phyloP scores from a whole-genome alignment of 2,888 invertebrate species.

The Drosophila recens region DNA sequence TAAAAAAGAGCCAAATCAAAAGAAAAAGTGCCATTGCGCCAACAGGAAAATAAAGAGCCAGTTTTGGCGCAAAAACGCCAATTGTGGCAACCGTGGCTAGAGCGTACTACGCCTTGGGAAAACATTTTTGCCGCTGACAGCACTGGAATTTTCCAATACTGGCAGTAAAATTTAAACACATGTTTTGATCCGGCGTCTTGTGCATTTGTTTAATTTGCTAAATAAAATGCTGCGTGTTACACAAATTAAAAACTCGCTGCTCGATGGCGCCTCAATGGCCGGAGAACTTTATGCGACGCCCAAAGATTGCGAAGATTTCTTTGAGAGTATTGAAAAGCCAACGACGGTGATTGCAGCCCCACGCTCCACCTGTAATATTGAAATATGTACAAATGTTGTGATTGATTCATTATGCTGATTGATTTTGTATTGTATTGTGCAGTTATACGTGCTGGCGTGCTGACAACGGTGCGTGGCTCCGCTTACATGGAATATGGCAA shows the following conservation, averaged over 20 bases:
- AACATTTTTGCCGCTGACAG: background rate
- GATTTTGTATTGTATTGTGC: slow-evolving; percentile 56
- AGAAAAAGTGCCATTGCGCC: too few relatives aligned
- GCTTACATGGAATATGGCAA: slow-evolving; percentile 94
- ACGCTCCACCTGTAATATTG: slow-evolving; percentile 79
- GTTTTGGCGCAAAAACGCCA: too few relatives aligned
- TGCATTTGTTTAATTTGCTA: background rate
- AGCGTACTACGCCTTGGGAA: background rate
- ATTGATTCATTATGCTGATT: too few relatives aligned
- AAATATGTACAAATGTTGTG: background rate
- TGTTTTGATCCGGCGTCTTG: slow-evolving; percentile 37
- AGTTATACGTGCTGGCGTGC: slow-evolving; percentile 92
- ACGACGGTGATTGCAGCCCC: slow-evolving; percentile 64
- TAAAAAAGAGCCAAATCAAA: too few relatives aligned
- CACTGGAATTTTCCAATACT: slow-evolving; percentile 20
- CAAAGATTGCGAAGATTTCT: slow-evolving; percentile 71
- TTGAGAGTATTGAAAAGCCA: slow-evolving; percentile 65
- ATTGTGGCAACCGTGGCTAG: too few relatives aligned
- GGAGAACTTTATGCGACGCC: slow-evolving; percentile 64
- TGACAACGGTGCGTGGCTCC: slow-evolving; percentile 95
- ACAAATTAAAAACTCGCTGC: slow-evolving; percentile 66
- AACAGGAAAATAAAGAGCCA: too few relatives aligned
- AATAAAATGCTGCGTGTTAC: slow-evolving; percentile 52
- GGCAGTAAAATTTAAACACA: slow-evolving; percentile 47
- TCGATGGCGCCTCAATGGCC: slow-evolving; percentile 59